Percentiles rank a stretch among this genome's conserved stretches.
Evolutionary conservation across 2,113 vertebrate genomes (phyloP).

Genomic region (Cryptomyrus ogoouensis): DNA sequence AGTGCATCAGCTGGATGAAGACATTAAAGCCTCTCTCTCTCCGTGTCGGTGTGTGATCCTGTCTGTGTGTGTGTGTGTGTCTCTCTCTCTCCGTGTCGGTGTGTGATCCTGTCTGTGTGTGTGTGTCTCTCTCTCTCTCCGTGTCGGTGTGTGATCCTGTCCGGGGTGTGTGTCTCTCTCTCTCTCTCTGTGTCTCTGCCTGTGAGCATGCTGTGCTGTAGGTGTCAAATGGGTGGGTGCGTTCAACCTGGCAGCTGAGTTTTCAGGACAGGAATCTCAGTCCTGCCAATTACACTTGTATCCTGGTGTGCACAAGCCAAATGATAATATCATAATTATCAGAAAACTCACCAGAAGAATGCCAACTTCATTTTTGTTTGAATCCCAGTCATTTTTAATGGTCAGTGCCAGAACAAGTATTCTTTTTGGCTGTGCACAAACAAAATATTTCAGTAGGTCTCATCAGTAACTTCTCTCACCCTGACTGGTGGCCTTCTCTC

Average conservation of each 20-base stretch:
- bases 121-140: background rate
- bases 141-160: too few relatives aligned
- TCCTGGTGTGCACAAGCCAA: background rate
- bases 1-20: too few relatives aligned
- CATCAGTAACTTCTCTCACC: background rate
- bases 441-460: background rate
- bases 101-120: background rate
- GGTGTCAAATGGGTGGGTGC: background rate
- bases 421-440: background rate
- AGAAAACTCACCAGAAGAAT: background rate
- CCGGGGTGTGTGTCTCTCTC: background rate
- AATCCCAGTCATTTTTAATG: background rate
- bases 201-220: background rate
- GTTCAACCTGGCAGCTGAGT: background rate
- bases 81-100: background rate
- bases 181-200: background rate
- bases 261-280: background rate
- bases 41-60: background rate
- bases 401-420: background rate
- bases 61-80: too few relatives aligned
- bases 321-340: background rate
- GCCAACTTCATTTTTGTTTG: background rate
- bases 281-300: background rate
- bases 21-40: too few relatives aligned
- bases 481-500: background rate